Evolutionary conservation across 2,113 vertebrate species (phyloP).

Genomic region (Melanerpes formicivorus): DNA sequence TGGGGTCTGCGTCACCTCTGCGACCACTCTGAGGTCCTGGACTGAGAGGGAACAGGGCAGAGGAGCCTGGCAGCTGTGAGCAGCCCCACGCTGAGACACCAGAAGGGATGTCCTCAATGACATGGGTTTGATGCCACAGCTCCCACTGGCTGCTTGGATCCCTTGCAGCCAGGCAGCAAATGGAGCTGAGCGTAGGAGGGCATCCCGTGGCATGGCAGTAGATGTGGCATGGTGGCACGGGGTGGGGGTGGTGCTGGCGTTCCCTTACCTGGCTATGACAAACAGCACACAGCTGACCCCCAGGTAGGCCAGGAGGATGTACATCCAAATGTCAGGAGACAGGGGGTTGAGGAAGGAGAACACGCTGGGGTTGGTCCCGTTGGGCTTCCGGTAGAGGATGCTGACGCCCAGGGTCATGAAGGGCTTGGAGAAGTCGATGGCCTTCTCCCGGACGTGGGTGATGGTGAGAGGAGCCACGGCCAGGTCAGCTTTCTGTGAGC

Average conservation of each 20-base stretch:
- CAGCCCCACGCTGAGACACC: accelerated
- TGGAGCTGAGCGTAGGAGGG: accelerated
- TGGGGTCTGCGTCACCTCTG: not conserved
- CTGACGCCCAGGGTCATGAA: conserved; percentile 98
- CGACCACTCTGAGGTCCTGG: not conserved
- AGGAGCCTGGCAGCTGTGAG: not conserved
- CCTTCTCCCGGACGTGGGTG: conserved; percentile 94
- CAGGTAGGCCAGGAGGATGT: conserved; percentile 96
- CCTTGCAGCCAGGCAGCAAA: not conserved
- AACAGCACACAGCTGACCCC: conserved; percentile 99
- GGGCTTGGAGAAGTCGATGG: conserved; percentile 97
- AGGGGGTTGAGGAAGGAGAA: conserved; percentile 98
- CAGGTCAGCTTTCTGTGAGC: conserved; percentile 91
- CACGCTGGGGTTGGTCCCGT: conserved; percentile 94
- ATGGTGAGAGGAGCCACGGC: conserved; percentile 97
- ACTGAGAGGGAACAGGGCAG: not conserved
- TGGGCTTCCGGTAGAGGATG: conserved; percentile 96
- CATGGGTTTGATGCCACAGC: accelerated
- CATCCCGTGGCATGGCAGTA: accelerated
- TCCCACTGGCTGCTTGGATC: not conserved
- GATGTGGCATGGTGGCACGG: not conserved
- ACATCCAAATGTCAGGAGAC: conserved; percentile 98
- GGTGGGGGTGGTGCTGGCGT: not conserved
- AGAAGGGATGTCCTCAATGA: not conserved
- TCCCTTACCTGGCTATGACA: conserved; percentile 94